phyloP scores from a whole-genome alignment of 2,113 vertebrate genomes.

The Empidonax alnorum region DNA sequence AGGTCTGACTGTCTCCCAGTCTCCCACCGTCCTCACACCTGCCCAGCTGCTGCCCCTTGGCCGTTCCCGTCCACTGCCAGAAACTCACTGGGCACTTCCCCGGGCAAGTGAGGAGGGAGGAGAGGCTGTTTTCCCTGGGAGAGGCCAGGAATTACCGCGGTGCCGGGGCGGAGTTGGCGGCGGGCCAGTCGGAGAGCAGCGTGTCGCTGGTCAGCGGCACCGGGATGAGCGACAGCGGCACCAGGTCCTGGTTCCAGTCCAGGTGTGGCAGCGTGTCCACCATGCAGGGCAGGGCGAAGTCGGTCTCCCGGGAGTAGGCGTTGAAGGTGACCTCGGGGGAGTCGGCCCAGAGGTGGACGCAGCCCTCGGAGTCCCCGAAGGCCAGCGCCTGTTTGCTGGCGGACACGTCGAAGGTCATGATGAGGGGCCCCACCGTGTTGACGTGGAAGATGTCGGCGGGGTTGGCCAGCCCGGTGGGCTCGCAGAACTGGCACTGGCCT shows the following conservation, averaged over 20 bases:
- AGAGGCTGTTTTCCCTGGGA: neutral
- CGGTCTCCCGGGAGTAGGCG: constrained; percentile 92
- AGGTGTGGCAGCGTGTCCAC: constrained; percentile 93
- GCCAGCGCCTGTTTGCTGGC: constrained; percentile 94
- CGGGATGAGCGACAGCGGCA: constrained; percentile 93
- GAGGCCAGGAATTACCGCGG: constrained; percentile 79
- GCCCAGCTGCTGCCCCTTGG: neutral
- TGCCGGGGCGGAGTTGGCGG: constrained; percentile 81
- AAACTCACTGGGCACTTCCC: accelerated
- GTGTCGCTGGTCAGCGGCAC: constrained; percentile 89
- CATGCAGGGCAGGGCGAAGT: constrained; percentile 91
- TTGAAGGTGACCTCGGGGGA: constrained; percentile 91
- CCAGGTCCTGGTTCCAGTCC: constrained; percentile 95
- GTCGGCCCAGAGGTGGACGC: constrained; percentile 95
- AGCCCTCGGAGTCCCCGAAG: constrained; percentile 95
- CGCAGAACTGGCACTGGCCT: constrained; percentile 99
- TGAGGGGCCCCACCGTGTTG: constrained; percentile 92
- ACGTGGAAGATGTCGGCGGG: constrained; percentile 95
- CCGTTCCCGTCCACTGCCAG: accelerated
- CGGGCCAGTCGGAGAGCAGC: constrained; percentile 91
- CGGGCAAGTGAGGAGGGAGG: neutral
- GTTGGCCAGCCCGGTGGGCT: constrained; percentile 94
- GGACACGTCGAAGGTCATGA: constrained; percentile 96
- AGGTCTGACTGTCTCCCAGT: accelerated
- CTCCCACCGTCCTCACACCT: neutral